Base-by-base conservation (phyloP, 2,113 vertebrate species). In the Regulus satrapa region DNA sequence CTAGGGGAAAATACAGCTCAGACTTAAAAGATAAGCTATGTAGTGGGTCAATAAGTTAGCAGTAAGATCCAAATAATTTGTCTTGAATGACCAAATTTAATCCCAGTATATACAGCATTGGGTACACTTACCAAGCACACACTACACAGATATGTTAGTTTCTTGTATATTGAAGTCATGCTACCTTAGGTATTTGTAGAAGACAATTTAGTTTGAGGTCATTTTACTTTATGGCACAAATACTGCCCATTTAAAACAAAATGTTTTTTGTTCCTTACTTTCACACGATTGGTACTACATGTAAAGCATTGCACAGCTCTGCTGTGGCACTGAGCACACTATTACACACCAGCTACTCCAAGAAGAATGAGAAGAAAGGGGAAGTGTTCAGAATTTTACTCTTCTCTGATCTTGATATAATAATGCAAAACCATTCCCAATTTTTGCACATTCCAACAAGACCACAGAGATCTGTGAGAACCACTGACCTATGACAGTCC, bases 401-500 rank as follows among this genome's bases (percentile, higher is more conserved):
- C 9, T 55, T 67, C 36, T 69, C 41, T 18, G 12, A 29, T 56
- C 25, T 45, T 72, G 32, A 49, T 18, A 26, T 21, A 73, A 62
- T 5, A 48, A 32, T 29, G 13, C 26, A 71, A 86, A 95, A 51
- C 28, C 31, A 20, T 43, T 56, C 46, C 41, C 7, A 41, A 17
- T 85, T 88, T 66, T 81, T 92, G 34, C 24, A 5, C 36, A 9
- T 62, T 40, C 59, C 61, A 69, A 49, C 40, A 66, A 17, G 17
- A 54, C 16, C 1, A 1, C 16, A 48, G 54, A 85, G 48, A 40
- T 40, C n/a, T 52, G 18, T n/a, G 49, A 52, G n/a, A 63, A 24
- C 0, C 0, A 56, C 48, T 31, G 58, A 25, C 19, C 61, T 41
- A 11, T 1, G 17, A 5, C 8, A 85, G 32, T 14, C 45, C 32